Base-by-base conservation (phyloP, 2,797 vertebrate genomes). In the Sebastolobus altivelis region DNA sequence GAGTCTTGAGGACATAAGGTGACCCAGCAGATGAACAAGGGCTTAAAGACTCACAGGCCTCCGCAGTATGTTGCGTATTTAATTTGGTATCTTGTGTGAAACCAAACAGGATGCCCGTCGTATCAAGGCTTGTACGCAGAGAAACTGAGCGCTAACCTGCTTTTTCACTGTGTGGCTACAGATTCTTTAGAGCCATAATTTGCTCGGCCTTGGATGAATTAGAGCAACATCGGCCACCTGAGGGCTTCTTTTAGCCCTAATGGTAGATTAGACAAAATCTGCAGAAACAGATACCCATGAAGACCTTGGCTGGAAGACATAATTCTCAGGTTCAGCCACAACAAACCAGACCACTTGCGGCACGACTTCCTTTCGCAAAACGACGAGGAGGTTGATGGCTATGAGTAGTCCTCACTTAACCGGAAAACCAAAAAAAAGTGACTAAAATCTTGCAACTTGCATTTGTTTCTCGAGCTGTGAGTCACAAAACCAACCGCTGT, bases 281-380 rank as follows among this genome's bases (percentile, higher is more conserved):
- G 59, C 72, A 80, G 74, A 72, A 82, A 81, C 77, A 78, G 79
- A 88, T 72, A 81, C 69, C 58, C 63, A 59, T 69, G 62, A 72
- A 87, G 92, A 84, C 92, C 91, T 92, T 91, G 88, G 72, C 77
- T 78, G 22, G 65, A 77, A 90, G 88, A 92, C 89, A 90, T 46
- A 58, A 85, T 79, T 77, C 72, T 84, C 59, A 84, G 25, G 8
- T 84, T 87, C 77, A 93, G 92, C 75, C 91, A 93, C 75, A 92
- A 92, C 89, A 94, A 81, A 65, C 58, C 13, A 62, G 58, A 77
- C 65, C 46, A 68, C 56, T 85, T 12, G 16, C 4, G 2, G 58
- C 25, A 60, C 70, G 85, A 83, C 59, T 74, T 83, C 68, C 65
- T 78, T 73, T 54, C 22, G 38, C 14, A 59, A 61, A 79, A 79